Evolutionary conservation across 2,888 invertebrate genomes (phyloP).

Genomic region (Ptychoptera contaminata): DNA sequence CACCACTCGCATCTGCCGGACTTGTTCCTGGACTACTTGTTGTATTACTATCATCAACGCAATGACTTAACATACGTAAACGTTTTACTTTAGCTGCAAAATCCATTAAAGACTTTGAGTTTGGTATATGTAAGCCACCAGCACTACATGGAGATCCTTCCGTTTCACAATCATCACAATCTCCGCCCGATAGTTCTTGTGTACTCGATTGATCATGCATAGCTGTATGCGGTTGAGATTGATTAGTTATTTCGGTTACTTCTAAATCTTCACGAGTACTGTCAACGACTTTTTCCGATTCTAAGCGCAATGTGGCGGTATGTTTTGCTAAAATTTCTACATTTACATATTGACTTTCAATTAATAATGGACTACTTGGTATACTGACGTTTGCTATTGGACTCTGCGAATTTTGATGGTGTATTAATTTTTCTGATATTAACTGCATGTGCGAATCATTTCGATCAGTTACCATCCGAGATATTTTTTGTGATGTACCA

Average conservation of each 20-base stretch:
- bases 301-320: not conserved
- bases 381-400: not conserved
- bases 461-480: constrained; percentile 10
- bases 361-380: constrained; percentile 2
- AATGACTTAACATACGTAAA: constrained; percentile 46
- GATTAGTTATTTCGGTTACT: constrained; percentile 36
- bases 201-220: not conserved
- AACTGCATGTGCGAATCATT: constrained; percentile 7
- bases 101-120: constrained; percentile 33
- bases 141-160: constrained; percentile 38
- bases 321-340: not conserved
- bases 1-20: constrained; percentile 24
- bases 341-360: not conserved
- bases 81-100: constrained; percentile 37
- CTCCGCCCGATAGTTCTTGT: not conserved
- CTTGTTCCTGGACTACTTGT: constrained; percentile 30
- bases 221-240: constrained; percentile 15
- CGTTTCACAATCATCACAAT: constrained; percentile 29
- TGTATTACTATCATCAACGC: constrained; percentile 32
- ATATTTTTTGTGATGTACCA: constrained; percentile 6
- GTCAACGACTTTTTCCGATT: constrained; percentile 1
- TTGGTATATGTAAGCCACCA: constrained; percentile 45
- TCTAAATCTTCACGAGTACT: constrained; percentile 35
- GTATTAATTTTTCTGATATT: not conserved
- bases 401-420: too few species aligned